Percentiles rank a stretch among this genome's conserved stretches.
Conservation (phyloP, 35 echinoderm and acorn worm species). For the Lytechinus variegatus region DNA sequence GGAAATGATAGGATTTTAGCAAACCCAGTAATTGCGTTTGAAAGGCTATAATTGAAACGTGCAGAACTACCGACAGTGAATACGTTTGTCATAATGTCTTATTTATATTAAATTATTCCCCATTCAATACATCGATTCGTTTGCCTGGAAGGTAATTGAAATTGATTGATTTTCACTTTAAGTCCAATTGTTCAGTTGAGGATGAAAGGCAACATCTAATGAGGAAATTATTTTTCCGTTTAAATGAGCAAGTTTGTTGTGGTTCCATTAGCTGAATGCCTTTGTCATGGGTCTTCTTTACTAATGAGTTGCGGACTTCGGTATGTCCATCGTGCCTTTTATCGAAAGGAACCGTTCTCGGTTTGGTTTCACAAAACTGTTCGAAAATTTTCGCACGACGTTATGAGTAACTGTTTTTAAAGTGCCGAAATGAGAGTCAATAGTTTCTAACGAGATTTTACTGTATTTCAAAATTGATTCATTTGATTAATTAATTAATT, state of each 20-base stretch:
- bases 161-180: slow-evolving; percentile 15
- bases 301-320: too few relatives aligned
- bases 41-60: neutral
- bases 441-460: too few relatives aligned
- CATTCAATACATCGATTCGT: neutral
- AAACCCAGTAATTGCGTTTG: neutral
- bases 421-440: too few relatives aligned
- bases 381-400: too few relatives aligned
- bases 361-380: too few relatives aligned
- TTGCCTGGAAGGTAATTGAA: neutral
- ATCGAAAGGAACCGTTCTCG: too few relatives aligned
- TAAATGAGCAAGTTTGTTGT: neutral
- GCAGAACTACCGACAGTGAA: neutral
- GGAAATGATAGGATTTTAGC: too few relatives aligned
- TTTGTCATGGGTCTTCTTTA: too few relatives aligned
- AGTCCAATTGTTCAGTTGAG: neutral
- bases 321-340: too few relatives aligned
- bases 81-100: neutral
- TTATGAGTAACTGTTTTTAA: too few relatives aligned
- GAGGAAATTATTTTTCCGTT: neutral
- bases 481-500: too few relatives aligned
- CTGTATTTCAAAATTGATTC: too few relatives aligned
- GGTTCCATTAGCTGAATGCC: neutral
- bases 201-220: neutral
- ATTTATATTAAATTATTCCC: neutral